Base-by-base conservation (phyloP, 2,113 vertebrate genomes). In the Cinclus mexicanus region DNA sequence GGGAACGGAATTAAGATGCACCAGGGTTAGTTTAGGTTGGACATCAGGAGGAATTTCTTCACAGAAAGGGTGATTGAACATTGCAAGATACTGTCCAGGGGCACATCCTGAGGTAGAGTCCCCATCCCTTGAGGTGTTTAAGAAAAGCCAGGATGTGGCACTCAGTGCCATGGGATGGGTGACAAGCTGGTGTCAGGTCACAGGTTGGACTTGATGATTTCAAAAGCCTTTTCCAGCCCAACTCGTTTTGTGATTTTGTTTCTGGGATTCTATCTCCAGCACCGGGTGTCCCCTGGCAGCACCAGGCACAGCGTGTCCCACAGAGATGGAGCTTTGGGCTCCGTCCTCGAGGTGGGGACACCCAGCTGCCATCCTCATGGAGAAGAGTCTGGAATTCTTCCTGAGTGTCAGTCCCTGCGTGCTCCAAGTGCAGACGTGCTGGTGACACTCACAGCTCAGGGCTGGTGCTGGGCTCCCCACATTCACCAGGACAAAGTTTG, bases 291-390 rank as follows among this genome's bases (percentile, higher is more conserved):
- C 31, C 35, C 46, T 29, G 1, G 88, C 29, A 76, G 20, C 3
- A 12, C 7, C 18, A 53, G 83, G 57, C 57, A 28, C 47, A 10
- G 29, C 0, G 0, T 39, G 49, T 52, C 46, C 2, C 63, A 24
- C 0, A 0, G 20, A 25, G 39, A 18, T 23, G 29, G 21, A 29
- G 41, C 52, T 6, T 12, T 20, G 68, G 33, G 17, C 49, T 61
- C n/a, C n/a, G n/a, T n/a, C n/a, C 57, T 6, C 2, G 0, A 1
- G n/a, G 53, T 14, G 41, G 12, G 29, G 33, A 57, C 19, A 0
- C 55, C 39, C 85, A 21, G 23, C 70, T 69, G 87, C 42, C 70
- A 80, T 28, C 33, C 71, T 41, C 11, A 1, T 14, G 63, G 39
- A 12, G 50, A 21, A 69, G 19, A 9, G 11, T 23, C 42, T 52